Base-by-base conservation (phyloP, 2,113 vertebrate genomes). In the Ictalurus furcatus region DNA sequence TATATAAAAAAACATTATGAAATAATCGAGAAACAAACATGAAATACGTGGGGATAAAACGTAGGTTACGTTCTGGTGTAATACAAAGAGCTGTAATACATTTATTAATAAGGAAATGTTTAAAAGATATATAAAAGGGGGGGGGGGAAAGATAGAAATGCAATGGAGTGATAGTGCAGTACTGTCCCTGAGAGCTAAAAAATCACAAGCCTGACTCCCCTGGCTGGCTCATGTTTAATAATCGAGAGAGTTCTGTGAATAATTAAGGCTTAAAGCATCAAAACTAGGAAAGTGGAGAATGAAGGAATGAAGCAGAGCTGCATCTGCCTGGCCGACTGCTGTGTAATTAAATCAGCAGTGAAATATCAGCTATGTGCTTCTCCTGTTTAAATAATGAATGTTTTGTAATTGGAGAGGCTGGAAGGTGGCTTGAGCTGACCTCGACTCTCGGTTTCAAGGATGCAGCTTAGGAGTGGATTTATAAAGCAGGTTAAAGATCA, bases 371-470 rank as follows among this genome's bases (percentile, higher is more conserved):
- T 88, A 90, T 91, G 91, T 74, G 44, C 73, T 67, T 88, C 76
- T 85, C 69, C 88, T 81, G 76, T 67, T 83, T 90, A 87, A 92
- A 89, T 92, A 92, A 89, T 89, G 82, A 69, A 88, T 91, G 92
- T 90, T 91, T 91, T 92, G 92, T 90, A 92, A 92, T 69, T 40
- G 87, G 90, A 92, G 89, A 91, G 59, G 85, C 34, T 21, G 58
- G 74, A 82, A 85, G 90, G 83, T 59, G 73, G 76, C 54, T 85
- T 30, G 78, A 79, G 85, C 56, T 88, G 92, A 92, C 92, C 88
- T 86, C 85, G 52, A 28, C 85, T 81, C 88, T 44, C 17, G 48
- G 30, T 48, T 85, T 14, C 88, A 87, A 88, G 69, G 61, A 16
- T 28, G 87, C 73, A 37, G 63, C 79, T 82, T 86, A 59, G 78